These are phyloP conservation scores for Diachasma alloeum DNA, from an alignment of 1,140 invertebrate genomes.

Conservation along the genomic window DNA sequence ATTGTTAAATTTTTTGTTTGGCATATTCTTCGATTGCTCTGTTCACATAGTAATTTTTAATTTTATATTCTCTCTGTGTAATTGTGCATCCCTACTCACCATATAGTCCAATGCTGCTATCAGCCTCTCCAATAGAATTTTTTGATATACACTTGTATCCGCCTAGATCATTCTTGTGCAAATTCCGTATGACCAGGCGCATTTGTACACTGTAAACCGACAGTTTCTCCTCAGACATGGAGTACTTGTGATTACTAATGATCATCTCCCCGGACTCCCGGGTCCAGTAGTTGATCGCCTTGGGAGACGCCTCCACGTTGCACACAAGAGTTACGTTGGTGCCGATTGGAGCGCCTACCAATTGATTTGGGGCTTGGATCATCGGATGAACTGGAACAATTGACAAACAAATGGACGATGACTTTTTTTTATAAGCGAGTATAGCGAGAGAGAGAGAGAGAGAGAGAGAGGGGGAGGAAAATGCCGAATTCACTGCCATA, in stretches of 20 bases:
- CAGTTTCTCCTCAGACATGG: conserved; percentile 76
- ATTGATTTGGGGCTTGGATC: conserved; percentile 84
- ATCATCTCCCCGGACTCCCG: conserved; percentile 87
- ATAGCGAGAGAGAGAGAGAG: no score
- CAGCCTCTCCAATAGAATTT: conserved; percentile 89
- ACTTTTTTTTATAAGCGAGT: no score
- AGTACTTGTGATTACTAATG: conserved; percentile 82
- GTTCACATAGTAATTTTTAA: no score
- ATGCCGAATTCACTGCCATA: no score
- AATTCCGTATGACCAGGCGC: conserved; percentile 78
- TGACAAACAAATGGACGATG: conserved; percentile 28
- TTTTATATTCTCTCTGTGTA: no score
- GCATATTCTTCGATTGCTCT: no score
- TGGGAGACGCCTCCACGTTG: conserved; percentile 84
- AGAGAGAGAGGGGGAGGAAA: no score
- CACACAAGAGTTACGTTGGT: conserved; percentile 86
- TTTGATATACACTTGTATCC: conserved; percentile 93
- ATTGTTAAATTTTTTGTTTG: no score
- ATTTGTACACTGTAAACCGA: conserved; percentile 83
- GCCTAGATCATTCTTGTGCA: conserved; percentile 82
- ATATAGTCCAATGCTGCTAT: conserved; percentile 86
- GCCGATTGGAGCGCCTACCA: conserved; percentile 81
- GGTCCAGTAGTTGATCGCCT: conserved; percentile 89
- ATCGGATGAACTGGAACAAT: conserved; percentile 78
- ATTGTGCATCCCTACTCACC: no score